A percentile compares a stretch with the other conserved stretches of the same genome.
These are phyloP conservation scores for Schizopygopsis malacanthus DNA, from an alignment of 2,797 vertebrate genomes.

Conservation along the genomic window DNA sequence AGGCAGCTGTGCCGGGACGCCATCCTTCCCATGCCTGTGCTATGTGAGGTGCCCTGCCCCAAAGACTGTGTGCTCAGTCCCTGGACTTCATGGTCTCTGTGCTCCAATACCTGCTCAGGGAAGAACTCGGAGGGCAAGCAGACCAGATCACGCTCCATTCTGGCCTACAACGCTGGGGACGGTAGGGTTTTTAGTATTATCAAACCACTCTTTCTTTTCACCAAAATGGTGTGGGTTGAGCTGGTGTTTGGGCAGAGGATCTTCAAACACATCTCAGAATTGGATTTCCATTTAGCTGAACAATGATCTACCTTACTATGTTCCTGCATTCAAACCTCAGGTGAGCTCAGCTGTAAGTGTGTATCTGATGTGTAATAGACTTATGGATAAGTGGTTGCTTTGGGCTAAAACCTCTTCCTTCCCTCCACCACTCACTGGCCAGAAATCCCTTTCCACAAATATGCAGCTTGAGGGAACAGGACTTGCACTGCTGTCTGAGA, in stretches of 20 bases:
- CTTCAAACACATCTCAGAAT: neutral
- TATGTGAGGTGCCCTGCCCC: conserved; percentile 90
- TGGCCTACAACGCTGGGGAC: conserved; percentile 90
- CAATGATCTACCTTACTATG: neutral
- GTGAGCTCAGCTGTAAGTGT: conserved; percentile 44
- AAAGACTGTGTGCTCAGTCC: conserved; percentile 92
- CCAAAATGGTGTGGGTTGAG: neutral
- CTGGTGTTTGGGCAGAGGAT: neutral
- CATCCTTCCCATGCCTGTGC: conserved; percentile 90
- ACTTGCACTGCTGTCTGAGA: conserved; percentile 58
- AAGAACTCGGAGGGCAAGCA: conserved; percentile 95
- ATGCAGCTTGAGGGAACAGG: conserved; percentile 41
- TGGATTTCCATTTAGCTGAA: neutral
- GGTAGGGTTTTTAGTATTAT: conserved; percentile 71
- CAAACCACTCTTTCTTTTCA: neutral
- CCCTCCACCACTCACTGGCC: conserved; percentile 59
- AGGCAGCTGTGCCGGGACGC: conserved; percentile 92
- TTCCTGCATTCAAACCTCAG: conserved; percentile 38
- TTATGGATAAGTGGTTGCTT: conserved; percentile 53
- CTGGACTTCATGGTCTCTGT: conserved; percentile 93
- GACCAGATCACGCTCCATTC: conserved; percentile 87
- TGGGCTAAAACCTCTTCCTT: conserved; percentile 51
- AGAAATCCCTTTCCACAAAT: conserved; percentile 59
- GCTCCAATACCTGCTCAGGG: conserved; percentile 96
- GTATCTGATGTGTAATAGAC: conserved; percentile 59